Evolutionary conservation across 1,140 invertebrate genomes (phyloP), one percentile per base, ranked within the genome.

Genomic region (Matsumurasca onukii): DNA sequence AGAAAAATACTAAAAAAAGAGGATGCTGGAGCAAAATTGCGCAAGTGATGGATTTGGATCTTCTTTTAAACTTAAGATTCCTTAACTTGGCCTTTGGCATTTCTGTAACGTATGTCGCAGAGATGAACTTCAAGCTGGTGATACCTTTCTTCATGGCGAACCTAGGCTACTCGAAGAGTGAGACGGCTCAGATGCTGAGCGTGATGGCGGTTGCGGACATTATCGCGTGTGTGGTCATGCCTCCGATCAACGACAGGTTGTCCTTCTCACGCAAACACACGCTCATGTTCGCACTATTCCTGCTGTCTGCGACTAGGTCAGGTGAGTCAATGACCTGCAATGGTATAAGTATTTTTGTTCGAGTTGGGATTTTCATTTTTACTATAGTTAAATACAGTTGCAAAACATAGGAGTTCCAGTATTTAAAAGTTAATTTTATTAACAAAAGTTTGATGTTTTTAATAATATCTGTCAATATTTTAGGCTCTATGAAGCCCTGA

Each of bases 161-260:
- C 70, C 86, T 84, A 70, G 83, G 82, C 20, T 86, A 87, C 68
- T 78, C 78, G 3, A 85, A 82, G 1, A 69, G 77, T 1, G 73
- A 87, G 22, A 74, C 70, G 15, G 74, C 73, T 1, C 48, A 57
- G 2, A 61, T 70, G 20, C 57, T 75, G 15, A 71, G 69, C 1
- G 48, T 71, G 17, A 72, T 75, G 67, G 73, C 73, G 0, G 66
- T 70, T 15, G 67, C 73, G 2, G 73, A 74, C 62, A 69, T 75
- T 17, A 27, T 30, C 3, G 72, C 72, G 13, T 31, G 74, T 39
- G 65, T 73, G 1, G 20, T 64, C 24, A 75, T 91, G 68, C 89
- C 90, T 2, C 88, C 88, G 2, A 84, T 91, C 57, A 89, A 88
- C 72, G 89, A 91, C 75, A 82, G 84, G 51, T 79, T 86, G 30